phyloP scores from a whole-genome alignment of 2,113 vertebrate species.

The Xiphias gladius region DNA sequence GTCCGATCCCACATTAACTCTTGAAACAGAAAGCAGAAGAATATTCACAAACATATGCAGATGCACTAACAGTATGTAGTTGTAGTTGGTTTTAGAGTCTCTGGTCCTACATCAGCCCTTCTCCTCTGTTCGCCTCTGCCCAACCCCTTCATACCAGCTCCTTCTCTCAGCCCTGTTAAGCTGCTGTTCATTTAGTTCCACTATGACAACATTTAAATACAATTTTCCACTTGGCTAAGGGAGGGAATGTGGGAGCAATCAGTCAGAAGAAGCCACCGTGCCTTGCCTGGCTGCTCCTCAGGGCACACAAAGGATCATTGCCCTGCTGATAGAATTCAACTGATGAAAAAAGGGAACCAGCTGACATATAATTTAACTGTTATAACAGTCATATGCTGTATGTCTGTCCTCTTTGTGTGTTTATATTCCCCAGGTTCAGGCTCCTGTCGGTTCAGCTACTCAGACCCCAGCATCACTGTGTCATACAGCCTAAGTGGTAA shows the following conservation, averaged over 20 bases:
- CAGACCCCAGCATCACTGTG: conserved; percentile 93
- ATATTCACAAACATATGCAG: background rate
- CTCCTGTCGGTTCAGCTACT: conserved; percentile 95
- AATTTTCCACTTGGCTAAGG: conserved; percentile 51
- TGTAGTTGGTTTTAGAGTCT: background rate
- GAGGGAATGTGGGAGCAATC: conserved; percentile 22
- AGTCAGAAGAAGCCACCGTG: conserved; percentile 35
- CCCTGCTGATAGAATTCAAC: conserved; percentile 40
- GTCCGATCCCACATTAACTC: conserved; percentile 1
- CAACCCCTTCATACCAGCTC: conserved; percentile 1
- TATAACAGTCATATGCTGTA: conserved; percentile 13
- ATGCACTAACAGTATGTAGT: background rate
- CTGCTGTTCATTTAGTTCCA: conserved; percentile 58
- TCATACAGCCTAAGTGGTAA: conserved; percentile 88
- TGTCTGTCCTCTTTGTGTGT: conserved; percentile 53
- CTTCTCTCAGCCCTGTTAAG: conserved; percentile 46
- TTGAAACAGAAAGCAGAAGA: background rate
- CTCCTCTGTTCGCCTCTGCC: conserved; percentile 22
- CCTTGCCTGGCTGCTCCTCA: conserved; percentile 14
- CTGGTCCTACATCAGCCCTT: background rate
- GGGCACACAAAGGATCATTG: conserved; percentile 32
- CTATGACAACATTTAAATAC: conserved; percentile 56
- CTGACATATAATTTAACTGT: conserved; percentile 26
- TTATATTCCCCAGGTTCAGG: conserved; percentile 89
- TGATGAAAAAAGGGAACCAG: conserved; percentile 27